Base-by-base conservation (phyloP, 2,797 vertebrate species). In the Cephalopachus bancanus region DNA sequence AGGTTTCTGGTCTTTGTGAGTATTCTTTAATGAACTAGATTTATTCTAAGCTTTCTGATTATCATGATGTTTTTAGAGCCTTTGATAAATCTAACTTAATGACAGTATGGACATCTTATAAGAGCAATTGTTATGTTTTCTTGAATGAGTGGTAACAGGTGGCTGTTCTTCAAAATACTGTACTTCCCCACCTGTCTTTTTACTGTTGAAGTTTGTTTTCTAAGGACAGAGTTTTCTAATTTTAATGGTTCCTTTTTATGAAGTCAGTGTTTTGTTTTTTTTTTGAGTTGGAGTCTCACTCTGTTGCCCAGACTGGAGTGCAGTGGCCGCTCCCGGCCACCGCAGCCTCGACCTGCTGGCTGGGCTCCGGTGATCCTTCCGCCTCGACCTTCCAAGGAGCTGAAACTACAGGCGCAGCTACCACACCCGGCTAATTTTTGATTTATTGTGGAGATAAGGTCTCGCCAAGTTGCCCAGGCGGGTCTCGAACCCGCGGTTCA, bases 31-130 rank as follows among this genome's bases (percentile, higher is more conserved):
- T 79, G 57, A 84, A 76, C 53, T 84, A 72, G 10, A 7, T 81
- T 64, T 89, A 53, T 28, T 89, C 44, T 74, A 4, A 1, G 80
- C 59, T 94, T 78, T 88, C n/a, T 95, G 49, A 90, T 94, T 75
- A 74, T 17, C 4, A 3, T 83, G 65, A 28, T 86, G 0, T 26
- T 87, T 59, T 92, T 57, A 79, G 51, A 57, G 26, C 33, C 84
- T 76, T 86, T 79, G 20, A 84, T 53, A 91, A n/a, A 69, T 80
- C 19, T 79, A 72, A 84, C 37, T 83, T 83, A 80, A 74, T 81
- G 20, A 71, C 24, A 67, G 33, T 20, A 15, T 88, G 57, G 9
- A 53, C 10, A 65, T 76, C 55, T 83, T 81, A 72, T 44, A 64
- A 72, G 67, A 49, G 57, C n/a, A 94, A 3, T n/a, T 37, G 26